Base-by-base conservation (phyloP, 2,113 vertebrate genomes). In the Acanthochromis polyacanthus region DNA sequence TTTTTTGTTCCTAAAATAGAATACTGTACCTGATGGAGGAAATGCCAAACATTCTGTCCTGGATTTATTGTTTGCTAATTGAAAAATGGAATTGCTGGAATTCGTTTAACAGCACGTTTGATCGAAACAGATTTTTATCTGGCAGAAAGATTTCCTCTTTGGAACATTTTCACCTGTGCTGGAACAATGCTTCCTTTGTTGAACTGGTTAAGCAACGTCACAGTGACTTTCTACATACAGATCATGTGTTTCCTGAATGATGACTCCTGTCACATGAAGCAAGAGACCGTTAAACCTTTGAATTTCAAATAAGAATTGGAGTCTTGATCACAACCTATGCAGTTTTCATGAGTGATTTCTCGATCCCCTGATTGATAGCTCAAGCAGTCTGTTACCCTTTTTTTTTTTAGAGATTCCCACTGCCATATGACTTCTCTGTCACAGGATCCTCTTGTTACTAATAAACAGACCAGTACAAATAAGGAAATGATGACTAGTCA, bases 171-270 rank as follows among this genome's bases (percentile, higher is more conserved):
- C 51, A 62, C 46, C 72, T 78, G 25, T 16, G 4, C 36, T 62
- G 14, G 75, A 86, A 85, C 76, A 85, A 81, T 60, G 48, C 36
- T 5, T 63, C 14, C 23, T 56, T 65, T 85, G 67, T 80, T 70
- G 3, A 70, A 68, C 43, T 71, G 19, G 63, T 71, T 12, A 12
- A 55, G 69, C 52, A 66, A 28, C 75, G 51, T 73, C 66, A 53
- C 61, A 74, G 38, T 80, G 55, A 64, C 53, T 20, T 67, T 25
- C n/a, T 63, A 30, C 19, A 23, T 10, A 10, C 55, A 52, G 52
- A 20, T 61, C 67, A 66, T 40, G 28, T 71, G 66, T 40, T 53
- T 66, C 2, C 2, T 22, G 25, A 38, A 16, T 4, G 25, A 62
- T 66, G 69, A 56, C 38, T 61, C 68, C 16, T 30, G 52, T 78